Base-by-base conservation (phyloP, 2,888 invertebrate genomes). In the Drosophila diplacantha region DNA sequence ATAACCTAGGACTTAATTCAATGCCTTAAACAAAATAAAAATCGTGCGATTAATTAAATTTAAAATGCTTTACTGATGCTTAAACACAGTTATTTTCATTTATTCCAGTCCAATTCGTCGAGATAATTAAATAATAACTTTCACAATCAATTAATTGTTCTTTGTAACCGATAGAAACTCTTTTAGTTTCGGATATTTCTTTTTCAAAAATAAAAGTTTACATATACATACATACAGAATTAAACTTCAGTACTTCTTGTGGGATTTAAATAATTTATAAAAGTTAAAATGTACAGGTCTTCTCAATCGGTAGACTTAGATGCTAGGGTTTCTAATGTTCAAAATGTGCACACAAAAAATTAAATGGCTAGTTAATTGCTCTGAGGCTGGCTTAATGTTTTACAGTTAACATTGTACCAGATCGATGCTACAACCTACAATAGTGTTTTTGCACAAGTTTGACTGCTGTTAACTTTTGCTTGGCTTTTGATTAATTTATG, bases 361-460 rank as follows among this genome's bases (percentile, higher is more conserved):
- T 47, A 7, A 52, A 37, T 71, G 55, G 49, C 65, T 81, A 81
- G 51, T 47, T 68, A 44, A 31, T 51, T 49, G 46, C 53, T 43
- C 54, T 41, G 20, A 12, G 37, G 39, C 46, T 34, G 35, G 46
- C 49, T 57, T 59, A 39, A 51, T 54, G 22, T 56, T 65, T 41
- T 18, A 56, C 35, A 14, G 34, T 26, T 46, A 55, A 63, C 32
- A 51, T 54, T 50, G 37, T 41, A 51, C 62, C 51, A 64, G 12
- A 38, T 53, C 53, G 31, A 22, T 24, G 20, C 51, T 58, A 62
- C 61, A 49, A 50, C 29, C 52, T 39, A 51, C 12, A 22, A 39
- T 39, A 58, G 37, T 47, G 34, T 31, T 24, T 37, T 41, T 37
- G 12, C 24, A 41, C 18, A 67, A 44, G 20, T 53, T 29, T 14